Conservation (phyloP, 2,113 vertebrate species). For the Zosterops hypoxanthus region DNA sequence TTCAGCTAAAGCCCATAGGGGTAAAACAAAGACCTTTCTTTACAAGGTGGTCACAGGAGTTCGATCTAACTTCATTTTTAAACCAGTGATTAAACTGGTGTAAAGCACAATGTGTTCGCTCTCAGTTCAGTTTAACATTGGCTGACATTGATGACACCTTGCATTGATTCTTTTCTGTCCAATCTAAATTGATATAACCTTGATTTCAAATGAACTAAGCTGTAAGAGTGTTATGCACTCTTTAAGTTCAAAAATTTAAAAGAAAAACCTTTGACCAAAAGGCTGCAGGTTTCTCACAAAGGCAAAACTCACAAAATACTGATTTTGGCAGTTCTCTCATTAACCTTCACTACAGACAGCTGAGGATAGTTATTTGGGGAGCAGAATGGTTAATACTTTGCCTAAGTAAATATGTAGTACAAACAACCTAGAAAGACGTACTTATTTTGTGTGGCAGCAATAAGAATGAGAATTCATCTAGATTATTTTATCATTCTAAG, state of each 20-base stretch:
- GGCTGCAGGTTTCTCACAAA: not conserved
- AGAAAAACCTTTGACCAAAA: constrained; percentile 24
- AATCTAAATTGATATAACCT: constrained; percentile 24
- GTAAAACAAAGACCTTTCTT: not conserved
- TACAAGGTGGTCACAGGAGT: not conserved
- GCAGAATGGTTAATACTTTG: not conserved
- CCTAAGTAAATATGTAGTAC: not conserved
- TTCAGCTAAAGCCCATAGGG: not conserved
- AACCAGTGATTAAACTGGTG: not conserved
- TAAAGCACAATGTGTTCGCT: not conserved
- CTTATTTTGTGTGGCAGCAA: constrained; percentile 2
- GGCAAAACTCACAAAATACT: not conserved
- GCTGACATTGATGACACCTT: not conserved
- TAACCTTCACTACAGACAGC: not conserved
- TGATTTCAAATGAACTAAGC: constrained; percentile 22
- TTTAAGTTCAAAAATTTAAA: constrained; percentile 5
- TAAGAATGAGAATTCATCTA: not conserved
- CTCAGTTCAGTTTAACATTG: not conserved
- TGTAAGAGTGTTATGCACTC: not conserved
- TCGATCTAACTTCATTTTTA: not conserved
- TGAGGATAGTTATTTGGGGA: constrained; percentile 1
- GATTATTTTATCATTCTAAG: not conserved
- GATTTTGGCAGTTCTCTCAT: not conserved
- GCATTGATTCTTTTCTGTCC: constrained; percentile 26
- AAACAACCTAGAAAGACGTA: not conserved